phyloP scores from a whole-genome alignment of 2,113 vertebrate species.

The Brachypteracias leptosomus region DNA sequence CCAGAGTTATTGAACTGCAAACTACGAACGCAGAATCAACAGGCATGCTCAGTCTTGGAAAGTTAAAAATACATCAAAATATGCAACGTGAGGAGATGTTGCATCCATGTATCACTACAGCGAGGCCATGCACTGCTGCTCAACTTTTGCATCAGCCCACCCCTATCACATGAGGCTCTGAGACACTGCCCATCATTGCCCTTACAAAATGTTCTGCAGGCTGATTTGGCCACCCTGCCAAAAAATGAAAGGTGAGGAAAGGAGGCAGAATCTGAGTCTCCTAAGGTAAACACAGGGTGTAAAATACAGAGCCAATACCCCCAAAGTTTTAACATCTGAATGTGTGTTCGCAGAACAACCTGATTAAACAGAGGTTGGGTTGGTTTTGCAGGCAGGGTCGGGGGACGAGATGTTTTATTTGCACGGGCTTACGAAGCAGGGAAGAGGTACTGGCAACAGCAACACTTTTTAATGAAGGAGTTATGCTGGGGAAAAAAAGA shows the following conservation, averaged over 20 bases:
- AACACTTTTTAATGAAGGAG: not conserved
- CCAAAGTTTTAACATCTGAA: not conserved
- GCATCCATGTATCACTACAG: not conserved
- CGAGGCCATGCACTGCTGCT: accelerated
- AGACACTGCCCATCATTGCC: not conserved
- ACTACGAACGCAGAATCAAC: not conserved
- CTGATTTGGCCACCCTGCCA: not conserved
- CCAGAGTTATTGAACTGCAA: not conserved
- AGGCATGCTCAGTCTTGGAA: not conserved
- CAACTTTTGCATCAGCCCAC: not conserved
- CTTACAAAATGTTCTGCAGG: not conserved
- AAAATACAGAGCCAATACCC: not conserved
- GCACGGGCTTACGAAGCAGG: not conserved
- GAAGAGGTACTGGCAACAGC: not conserved
- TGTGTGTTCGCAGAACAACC: not conserved
- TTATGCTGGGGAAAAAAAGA: accelerated
- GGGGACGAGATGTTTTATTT: not conserved
- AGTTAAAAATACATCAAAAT: not conserved
- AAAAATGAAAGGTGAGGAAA: conserved; percentile 18
- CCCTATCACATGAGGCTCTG: not conserved
- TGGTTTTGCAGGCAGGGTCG: not conserved
- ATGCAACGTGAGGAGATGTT: not conserved
- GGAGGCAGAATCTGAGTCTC: not conserved
- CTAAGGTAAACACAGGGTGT: not conserved
- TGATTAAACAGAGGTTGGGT: not conserved